Evolutionary conservation across 2,797 vertebrate genomes (phyloP).

Genomic region (Dendrocincla tyrannina): DNA sequence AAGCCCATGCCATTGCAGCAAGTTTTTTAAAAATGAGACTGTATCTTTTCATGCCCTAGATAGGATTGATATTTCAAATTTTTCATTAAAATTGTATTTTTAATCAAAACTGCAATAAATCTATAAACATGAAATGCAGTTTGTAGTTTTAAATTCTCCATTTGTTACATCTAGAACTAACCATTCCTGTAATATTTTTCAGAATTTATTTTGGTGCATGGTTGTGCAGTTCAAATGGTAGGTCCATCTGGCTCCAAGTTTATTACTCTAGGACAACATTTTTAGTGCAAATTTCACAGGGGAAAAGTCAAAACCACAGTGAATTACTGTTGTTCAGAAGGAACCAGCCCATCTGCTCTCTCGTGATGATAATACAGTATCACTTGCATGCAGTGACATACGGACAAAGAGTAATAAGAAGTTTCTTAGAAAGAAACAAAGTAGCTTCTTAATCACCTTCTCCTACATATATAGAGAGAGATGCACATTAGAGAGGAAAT

Average conservation of each 20-base stretch:
- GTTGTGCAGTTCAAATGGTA: neutral
- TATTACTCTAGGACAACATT: neutral
- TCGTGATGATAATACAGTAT: fast-evolving
- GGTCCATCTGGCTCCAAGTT: neutral
- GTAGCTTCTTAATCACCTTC: neutral
- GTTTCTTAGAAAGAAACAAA: neutral
- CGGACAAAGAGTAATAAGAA: neutral
- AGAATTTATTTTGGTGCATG: neutral
- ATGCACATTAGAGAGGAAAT: neutral
- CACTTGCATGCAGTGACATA: neutral
- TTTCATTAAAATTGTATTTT: neutral
- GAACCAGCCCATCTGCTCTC: neutral
- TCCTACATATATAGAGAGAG: neutral
- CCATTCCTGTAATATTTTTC: neutral
- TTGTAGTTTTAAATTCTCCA: neutral
- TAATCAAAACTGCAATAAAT: neutral
- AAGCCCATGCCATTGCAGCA: neutral
- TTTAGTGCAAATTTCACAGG: neutral
- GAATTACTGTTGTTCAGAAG: neutral
- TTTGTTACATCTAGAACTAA: neutral
- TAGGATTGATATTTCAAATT: neutral
- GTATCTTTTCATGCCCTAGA: neutral
- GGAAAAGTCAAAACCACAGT: neutral
- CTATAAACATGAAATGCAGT: neutral
- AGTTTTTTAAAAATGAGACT: neutral